phyloP scores from a whole-genome alignment of 2,113 vertebrate genomes.

The Diadophis punctatus region DNA sequence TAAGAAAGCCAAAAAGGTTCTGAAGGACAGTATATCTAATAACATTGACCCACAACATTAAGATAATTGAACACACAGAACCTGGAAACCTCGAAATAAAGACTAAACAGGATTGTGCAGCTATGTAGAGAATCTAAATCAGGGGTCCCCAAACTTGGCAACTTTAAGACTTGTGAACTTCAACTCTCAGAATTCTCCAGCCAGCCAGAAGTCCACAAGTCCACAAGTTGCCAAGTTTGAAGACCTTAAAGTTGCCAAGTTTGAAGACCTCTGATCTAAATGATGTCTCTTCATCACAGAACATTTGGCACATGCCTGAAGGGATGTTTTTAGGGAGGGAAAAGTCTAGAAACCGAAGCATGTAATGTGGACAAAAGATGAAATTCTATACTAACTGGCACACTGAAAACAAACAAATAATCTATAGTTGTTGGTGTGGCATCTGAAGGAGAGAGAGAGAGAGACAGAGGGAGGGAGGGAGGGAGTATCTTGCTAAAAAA shows the following conservation, averaged over 20 bases:
- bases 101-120: not conserved
- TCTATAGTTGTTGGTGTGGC: not conserved
- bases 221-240: no score
- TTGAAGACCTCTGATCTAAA: no score
- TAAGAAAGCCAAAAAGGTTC: not conserved
- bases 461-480: not conserved
- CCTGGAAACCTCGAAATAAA: not conserved
- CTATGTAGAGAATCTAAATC: not conserved
- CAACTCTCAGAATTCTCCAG: no score
- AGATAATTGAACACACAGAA: not conserved
- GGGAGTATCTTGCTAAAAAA: not conserved
- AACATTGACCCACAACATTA: not conserved
- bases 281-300: not conserved
- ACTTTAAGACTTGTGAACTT: no score
- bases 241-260: no score
- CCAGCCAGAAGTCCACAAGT: no score
- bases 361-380: not conserved
- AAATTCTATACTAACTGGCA: not conserved
- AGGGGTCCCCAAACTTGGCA: no score
- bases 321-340: not conserved
- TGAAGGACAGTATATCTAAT: not conserved
- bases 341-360: not conserved
- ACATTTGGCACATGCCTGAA: not conserved
- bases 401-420: not conserved
- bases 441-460: not conserved